Conservation (phyloP, 2,888 invertebrate species). For the Altica lythri region DNA sequence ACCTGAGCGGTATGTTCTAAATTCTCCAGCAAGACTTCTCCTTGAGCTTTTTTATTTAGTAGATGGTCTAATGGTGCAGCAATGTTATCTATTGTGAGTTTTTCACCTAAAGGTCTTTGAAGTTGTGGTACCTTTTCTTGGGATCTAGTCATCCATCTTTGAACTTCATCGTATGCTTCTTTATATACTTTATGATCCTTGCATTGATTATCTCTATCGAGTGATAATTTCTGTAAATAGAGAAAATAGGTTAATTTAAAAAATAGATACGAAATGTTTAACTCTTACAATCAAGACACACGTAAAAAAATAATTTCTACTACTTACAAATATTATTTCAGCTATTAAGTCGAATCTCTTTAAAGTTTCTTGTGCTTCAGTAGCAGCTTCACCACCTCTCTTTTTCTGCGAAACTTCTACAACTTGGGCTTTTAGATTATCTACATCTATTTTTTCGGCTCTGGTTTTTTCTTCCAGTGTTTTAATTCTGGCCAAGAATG, state of each 20-base stretch:
- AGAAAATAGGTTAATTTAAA: not conserved
- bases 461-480: conserved; percentile 85
- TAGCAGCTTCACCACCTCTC: conserved; percentile 80
- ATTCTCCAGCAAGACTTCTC: conserved; percentile 84
- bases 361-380: conserved; percentile 83
- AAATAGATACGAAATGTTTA: conserved; percentile 22
- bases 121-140: conserved; percentile 88
- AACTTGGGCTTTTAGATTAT: conserved; percentile 81
- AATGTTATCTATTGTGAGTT: conserved; percentile 85
- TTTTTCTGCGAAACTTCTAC: conserved; percentile 85
- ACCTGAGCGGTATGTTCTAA: conserved; percentile 87
- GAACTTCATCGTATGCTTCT: conserved; percentile 88
- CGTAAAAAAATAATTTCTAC: no score
- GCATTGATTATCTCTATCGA: conserved; percentile 83
- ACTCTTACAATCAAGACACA: no score
- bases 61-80: conserved; percentile 85
- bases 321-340: conserved; percentile 70
- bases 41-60: conserved; percentile 88
- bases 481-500: conserved; percentile 83
- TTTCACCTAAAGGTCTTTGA: conserved; percentile 82
- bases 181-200: conserved; percentile 88
- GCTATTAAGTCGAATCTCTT: conserved; percentile 81
- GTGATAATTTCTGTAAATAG: conserved; percentile 63
- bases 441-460: conserved; percentile 88
- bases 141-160: conserved; percentile 85